These are phyloP conservation scores for Ptychobarbus kaznakovi DNA, from an alignment of 2,797 vertebrate genomes.

Conservation along the genomic window DNA sequence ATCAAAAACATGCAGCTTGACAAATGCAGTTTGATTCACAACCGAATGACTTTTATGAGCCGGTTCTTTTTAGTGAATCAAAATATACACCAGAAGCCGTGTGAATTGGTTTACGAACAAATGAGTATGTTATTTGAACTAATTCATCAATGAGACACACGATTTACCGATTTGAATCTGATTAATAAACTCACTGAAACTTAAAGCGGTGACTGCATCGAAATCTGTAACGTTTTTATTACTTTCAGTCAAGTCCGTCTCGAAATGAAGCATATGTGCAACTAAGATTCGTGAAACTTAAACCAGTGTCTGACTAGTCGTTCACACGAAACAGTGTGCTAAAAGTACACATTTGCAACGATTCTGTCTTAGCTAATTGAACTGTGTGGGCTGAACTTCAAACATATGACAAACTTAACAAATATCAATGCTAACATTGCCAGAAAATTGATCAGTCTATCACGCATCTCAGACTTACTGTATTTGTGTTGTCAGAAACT, in stretches of 20 bases:
- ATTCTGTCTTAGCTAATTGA: neutral
- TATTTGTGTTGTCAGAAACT: constrained; percentile 69
- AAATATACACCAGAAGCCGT: neutral
- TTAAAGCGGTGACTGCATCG: neutral
- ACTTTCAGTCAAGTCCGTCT: neutral
- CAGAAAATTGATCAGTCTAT: neutral
- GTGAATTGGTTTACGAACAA: neutral
- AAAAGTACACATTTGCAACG: neutral
- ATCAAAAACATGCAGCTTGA: neutral
- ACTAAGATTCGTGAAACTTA: neutral
- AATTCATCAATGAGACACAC: neutral
- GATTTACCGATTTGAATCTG: neutral
- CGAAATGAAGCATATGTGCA: neutral
- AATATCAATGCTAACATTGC: neutral
- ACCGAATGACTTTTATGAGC: neutral
- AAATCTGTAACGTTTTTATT: neutral
- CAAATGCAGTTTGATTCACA: neutral
- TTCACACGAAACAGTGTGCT: neutral
- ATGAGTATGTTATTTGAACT: neutral
- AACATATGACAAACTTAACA: neutral
- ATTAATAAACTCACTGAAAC: neutral
- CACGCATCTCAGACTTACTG: constrained; percentile 28
- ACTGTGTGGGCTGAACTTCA: neutral
- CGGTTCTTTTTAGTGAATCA: constrained; percentile 1
- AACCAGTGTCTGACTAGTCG: neutral